Evolutionary conservation across 2,888 invertebrate genomes (phyloP).

Genomic region (Lasioglossum malachurum): DNA sequence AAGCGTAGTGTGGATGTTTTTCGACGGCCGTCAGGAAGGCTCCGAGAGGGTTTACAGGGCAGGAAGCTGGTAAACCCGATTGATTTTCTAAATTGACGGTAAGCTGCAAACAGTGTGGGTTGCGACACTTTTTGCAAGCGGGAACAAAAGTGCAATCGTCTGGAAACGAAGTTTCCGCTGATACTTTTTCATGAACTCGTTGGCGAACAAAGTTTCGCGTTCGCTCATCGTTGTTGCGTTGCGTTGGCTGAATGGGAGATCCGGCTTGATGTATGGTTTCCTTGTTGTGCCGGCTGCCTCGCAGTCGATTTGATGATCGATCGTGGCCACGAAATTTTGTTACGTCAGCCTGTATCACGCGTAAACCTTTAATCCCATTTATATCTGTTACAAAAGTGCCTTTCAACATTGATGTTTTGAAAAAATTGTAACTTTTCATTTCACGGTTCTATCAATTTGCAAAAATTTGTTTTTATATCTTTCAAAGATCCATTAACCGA

Average conservation of each 20-base stretch:
- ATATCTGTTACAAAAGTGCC: background rate
- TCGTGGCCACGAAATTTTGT: background rate
- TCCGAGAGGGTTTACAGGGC: background rate
- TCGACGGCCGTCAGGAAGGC: background rate
- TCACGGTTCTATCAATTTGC: background rate
- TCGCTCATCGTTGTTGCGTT: background rate
- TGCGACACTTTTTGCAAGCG: background rate
- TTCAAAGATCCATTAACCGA: background rate
- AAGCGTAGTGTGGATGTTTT: background rate
- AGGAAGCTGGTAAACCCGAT: background rate
- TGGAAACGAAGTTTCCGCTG: background rate
- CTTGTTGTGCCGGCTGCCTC: background rate
- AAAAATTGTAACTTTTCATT: background rate
- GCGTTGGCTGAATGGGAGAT: background rate
- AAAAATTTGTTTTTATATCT: background rate
- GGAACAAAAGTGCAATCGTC: background rate
- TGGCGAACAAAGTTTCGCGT: background rate
- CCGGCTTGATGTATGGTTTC: background rate
- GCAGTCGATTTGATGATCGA: slow-evolving; percentile 4
- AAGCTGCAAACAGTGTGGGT: background rate
- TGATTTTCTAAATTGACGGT: background rate
- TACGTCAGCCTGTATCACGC: background rate
- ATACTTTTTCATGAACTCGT: background rate
- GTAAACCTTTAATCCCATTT: background rate
- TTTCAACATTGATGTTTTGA: too few species aligned